Evolutionary conservation across 2,888 invertebrate genomes (phyloP).

Genomic region (Mesoligia furuncula): DNA sequence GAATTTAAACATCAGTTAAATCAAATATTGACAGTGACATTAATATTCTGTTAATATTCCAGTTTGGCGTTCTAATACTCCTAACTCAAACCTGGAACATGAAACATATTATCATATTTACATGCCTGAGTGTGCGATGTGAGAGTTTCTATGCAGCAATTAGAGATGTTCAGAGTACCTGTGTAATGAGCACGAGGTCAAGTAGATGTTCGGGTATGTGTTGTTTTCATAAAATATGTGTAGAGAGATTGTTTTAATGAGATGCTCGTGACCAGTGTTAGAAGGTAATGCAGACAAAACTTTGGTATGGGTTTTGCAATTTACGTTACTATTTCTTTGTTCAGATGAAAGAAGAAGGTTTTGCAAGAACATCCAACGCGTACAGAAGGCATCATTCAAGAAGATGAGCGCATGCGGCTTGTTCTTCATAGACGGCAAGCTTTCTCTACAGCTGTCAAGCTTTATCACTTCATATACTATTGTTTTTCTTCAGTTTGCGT

Average conservation of each 20-base stretch:
- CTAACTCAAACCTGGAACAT: not conserved
- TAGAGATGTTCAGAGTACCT: slow-evolving; percentile 27
- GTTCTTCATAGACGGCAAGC: slow-evolving; percentile 9
- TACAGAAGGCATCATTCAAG: slow-evolving; percentile 11
- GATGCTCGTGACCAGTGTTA: no score
- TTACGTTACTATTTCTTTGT: no score
- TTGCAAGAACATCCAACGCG: slow-evolving; percentile 18
- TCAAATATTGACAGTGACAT: not conserved
- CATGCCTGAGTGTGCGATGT: slow-evolving; percentile 15
- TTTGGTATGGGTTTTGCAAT: no score
- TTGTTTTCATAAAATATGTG: not conserved
- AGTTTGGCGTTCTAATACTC: slow-evolving; percentile 2
- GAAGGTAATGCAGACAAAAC: no score
- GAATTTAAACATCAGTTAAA: no score
- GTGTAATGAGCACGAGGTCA: not conserved
- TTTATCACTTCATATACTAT: slow-evolving; percentile 10
- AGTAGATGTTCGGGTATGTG: slow-evolving; percentile 8
- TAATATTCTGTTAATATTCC: slow-evolving; percentile 1
- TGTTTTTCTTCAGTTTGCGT: slow-evolving; percentile 22
- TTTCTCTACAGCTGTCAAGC: slow-evolving; percentile 4
- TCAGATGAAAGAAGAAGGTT: not conserved
- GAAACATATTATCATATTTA: slow-evolving; percentile 10
- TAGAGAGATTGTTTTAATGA: no score
- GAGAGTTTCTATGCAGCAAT: slow-evolving; percentile 33
- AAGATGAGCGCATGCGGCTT: slow-evolving; percentile 17